phyloP scores from a whole-genome alignment of 2,797 vertebrate genomes.

The Cygnus olor region DNA sequence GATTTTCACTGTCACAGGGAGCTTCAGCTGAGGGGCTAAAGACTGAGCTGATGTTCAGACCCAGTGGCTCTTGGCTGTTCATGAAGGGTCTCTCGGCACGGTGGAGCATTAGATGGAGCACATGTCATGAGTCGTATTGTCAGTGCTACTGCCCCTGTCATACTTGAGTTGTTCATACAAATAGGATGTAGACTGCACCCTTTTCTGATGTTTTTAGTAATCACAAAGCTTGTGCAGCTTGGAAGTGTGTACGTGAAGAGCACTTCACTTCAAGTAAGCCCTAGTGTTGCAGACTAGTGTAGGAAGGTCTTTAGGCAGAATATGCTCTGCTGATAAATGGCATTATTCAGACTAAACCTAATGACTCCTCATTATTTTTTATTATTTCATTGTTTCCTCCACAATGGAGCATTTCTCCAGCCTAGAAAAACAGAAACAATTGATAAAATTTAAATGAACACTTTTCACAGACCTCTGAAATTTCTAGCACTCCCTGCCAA shows the following conservation, averaged over 20 bases:
- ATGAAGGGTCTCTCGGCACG: accelerated
- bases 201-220: neutral
- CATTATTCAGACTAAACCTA: neutral
- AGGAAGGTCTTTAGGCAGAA: neutral
- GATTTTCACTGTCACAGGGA: neutral
- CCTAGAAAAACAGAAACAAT: constrained; percentile 29
- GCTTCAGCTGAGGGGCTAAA: neutral
- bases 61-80: neutral
- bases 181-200: neutral
- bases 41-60: neutral
- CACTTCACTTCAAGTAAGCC: neutral
- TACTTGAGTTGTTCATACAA: neutral
- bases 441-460: neutral
- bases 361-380: neutral
- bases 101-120: neutral
- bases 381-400: constrained; percentile 20
- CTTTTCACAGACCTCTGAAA: neutral
- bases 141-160: neutral
- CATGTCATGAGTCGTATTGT: neutral
- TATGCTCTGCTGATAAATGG: neutral
- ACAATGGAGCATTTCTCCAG: neutral
- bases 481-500: neutral
- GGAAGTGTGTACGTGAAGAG: neutral
- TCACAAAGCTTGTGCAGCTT: neutral
- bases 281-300: neutral